A percentile compares a stretch with the other conserved stretches of the same genome.
These are phyloP conservation scores for Silurus aristotelis DNA, from an alignment of 2,797 vertebrate genomes.

Conservation along the genomic window DNA sequence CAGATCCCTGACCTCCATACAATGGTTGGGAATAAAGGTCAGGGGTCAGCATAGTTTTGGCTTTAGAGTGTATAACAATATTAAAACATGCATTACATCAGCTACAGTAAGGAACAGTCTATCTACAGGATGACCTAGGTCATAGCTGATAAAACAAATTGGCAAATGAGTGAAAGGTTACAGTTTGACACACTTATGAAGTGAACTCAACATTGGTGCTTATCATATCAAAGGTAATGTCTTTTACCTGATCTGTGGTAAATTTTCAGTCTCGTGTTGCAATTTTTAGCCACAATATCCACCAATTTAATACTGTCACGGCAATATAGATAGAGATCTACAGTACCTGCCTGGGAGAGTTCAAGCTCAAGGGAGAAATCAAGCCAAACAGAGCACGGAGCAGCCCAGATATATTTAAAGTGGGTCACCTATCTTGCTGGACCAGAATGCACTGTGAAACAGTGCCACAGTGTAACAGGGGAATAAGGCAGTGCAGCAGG, in stretches of 20 bases:
- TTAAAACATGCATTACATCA: neutral
- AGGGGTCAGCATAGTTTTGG: neutral
- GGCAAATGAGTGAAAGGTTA: too few species aligned
- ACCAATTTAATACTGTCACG: neutral
- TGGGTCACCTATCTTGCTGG: constrained; percentile 23
- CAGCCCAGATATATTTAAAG: constrained; percentile 37
- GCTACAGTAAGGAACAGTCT: neutral
- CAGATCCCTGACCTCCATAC: neutral
- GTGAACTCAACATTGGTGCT: neutral
- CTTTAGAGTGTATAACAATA: neutral
- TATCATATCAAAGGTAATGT: constrained; percentile 2
- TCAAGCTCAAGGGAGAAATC: neutral
- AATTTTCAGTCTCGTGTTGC: neutral
- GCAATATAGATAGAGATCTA: neutral
- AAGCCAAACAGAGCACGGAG: neutral
- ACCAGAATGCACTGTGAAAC: constrained; percentile 28
- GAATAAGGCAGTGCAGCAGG: neutral
- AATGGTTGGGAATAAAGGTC: too few species aligned
- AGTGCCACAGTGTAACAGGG: constrained; percentile 22
- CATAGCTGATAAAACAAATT: neutral
- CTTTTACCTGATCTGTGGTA: constrained; percentile 4
- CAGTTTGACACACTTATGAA: neutral
- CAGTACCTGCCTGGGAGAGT: neutral
- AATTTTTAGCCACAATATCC: neutral
- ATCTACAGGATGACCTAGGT: neutral